phyloP scores from a whole-genome alignment of 2,888 invertebrate genomes.

The Ornithoptera alexandrae region DNA sequence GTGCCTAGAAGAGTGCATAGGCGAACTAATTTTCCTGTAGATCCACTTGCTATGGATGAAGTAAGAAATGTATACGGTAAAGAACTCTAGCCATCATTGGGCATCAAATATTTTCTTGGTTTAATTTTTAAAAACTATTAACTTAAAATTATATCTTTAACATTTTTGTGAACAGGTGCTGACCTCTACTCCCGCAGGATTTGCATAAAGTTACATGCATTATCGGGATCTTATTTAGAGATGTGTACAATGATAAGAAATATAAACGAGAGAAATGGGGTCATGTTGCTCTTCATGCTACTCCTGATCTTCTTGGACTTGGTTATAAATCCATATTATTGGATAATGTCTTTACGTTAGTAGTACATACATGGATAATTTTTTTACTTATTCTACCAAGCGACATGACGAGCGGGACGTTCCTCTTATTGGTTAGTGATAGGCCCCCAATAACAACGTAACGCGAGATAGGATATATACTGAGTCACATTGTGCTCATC shows the following conservation, averaged over 20 bases:
- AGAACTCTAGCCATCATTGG: not conserved
- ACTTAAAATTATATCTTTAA: not conserved
- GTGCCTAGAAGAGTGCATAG: not conserved
- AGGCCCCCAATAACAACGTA: too few relatives aligned
- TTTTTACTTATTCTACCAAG: too few relatives aligned
- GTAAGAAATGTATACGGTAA: not conserved
- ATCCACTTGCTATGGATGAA: not conserved
- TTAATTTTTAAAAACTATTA: not conserved
- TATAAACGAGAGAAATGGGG: conserved; percentile 3
- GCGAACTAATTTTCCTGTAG: not conserved
- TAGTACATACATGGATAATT: not conserved
- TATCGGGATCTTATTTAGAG: conserved; percentile 4
- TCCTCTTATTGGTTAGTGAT: too few relatives aligned
- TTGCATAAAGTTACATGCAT: not conserved
- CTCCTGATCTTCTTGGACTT: conserved; percentile 9
- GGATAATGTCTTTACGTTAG: conserved; percentile 10
- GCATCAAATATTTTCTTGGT: too few relatives aligned
- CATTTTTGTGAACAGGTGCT: not conserved
- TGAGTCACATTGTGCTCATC: too few relatives aligned
- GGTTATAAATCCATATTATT: conserved; percentile 13
- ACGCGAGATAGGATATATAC: too few relatives aligned
- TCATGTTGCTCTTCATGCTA: conserved; percentile 5
- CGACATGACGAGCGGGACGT: too few relatives aligned
- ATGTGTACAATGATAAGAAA: conserved; percentile 11
- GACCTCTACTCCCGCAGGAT: not conserved